Evolutionary conservation across 2,113 vertebrate species (phyloP), one percentile per base, ranked within the genome.

Genomic region (Oreochromis niloticus): DNA sequence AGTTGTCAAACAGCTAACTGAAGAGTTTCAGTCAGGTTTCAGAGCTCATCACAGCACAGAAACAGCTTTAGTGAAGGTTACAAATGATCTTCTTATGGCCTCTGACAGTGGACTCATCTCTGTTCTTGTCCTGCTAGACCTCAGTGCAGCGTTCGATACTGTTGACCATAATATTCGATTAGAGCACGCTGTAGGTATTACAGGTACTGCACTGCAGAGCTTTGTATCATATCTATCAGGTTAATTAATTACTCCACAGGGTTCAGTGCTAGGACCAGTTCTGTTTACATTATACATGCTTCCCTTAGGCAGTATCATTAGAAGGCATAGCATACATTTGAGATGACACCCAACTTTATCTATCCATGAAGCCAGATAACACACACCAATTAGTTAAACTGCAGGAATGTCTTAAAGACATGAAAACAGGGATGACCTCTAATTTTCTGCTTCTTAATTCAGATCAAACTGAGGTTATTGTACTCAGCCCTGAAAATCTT

Each of bases 301-400:
- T 56, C 11, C 11, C 4, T 4, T 56, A 56, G 11, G 6, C 22
- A 27, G 54, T 2, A 4, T 27, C 2, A 27, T 56, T 1, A 56
- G 54, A 56, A 13, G 54, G 1, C 22, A 56, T 56, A 7, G 22
- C 54, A 56, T 56, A 56, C 0, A 56, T 2, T 24, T 56, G 1
- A 0, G 50, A 52, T 52, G 17, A 19, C 50, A 19, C 17, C 0
- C 17, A 19, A 1, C 50, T 52, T 0, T 19, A 52, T 19, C 50
- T 52, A 1, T 52, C 17, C 0, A 52, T 19, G 4, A 52, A 52
- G 17, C 8, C 48, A 52, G 48, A 19, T 9, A 19, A 9, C 48
- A 50, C 48, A 50, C 48, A 50, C 2, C 48, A 50, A 50, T 9
- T 9, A 50, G 7, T 39, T 39, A 39, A 39, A 39, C 36, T 39